These are phyloP conservation scores for Schizopygopsis malacanthus DNA, from an alignment of 2,797 vertebrate genomes.

Conservation along the genomic window DNA sequence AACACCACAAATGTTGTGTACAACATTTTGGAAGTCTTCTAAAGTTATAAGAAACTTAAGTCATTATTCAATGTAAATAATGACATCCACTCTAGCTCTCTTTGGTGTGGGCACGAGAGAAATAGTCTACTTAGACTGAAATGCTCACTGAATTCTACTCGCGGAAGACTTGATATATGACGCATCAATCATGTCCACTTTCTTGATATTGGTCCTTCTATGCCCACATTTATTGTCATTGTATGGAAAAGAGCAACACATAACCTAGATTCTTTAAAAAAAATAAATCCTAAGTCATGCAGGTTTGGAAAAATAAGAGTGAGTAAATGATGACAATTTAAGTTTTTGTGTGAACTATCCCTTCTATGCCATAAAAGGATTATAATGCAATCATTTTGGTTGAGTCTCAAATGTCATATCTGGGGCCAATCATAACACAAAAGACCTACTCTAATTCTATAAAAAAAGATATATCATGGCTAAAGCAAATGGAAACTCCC, in stretches of 20 bases:
- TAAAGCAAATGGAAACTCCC: conserved; percentile 32
- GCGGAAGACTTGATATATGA: neutral
- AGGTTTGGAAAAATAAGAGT: neutral
- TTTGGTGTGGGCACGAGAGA: neutral
- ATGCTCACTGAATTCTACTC: neutral
- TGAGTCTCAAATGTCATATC: conserved; percentile 22
- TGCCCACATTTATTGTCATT: neutral
- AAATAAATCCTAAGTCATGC: neutral
- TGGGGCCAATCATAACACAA: conserved; percentile 24
- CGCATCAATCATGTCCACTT: neutral
- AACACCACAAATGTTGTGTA: neutral
- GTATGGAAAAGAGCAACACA: neutral
- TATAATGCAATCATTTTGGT: conserved; percentile 15
- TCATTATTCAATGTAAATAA: neutral
- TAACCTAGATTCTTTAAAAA: neutral
- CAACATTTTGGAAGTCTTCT: neutral
- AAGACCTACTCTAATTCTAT: neutral
- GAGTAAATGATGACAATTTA: neutral
- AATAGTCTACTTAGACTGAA: neutral
- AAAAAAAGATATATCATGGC: conserved; percentile 14
- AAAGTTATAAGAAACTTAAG: neutral
- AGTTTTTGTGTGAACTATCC: neutral
- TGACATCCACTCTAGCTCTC: neutral
- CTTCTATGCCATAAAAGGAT: conserved; percentile 48
- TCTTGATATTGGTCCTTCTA: neutral